Evolutionary conservation across 2,113 vertebrate species (phyloP), one percentile per base, ranked within the genome.

Genomic region (Puntigrus tetrazona): DNA sequence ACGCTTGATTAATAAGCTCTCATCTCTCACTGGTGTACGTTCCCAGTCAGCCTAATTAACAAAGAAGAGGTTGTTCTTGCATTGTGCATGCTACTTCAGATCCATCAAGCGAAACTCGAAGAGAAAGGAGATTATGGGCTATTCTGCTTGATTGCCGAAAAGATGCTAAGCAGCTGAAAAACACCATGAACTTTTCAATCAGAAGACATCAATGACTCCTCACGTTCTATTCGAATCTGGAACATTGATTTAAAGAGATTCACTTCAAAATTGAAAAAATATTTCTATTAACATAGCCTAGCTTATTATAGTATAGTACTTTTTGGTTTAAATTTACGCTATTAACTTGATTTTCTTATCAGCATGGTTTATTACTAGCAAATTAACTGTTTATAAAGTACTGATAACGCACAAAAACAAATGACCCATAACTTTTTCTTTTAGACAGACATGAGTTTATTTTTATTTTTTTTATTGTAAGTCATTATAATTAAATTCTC

Each of bases 101-200:
- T 43, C 85, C 75, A 74, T 59, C 78, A 78, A 89, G 87, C 86
- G n/a, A 82, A n/a, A 89, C 89, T 88, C 87, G 77, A 86, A 89
- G 83, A 88, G 88, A 90, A 90, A 92, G 87, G 91, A 75, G n/a
- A 93, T 86, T 91, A 89, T 57, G 55, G 80, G 74, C 73, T 78
- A 81, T 89, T 90, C 87, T 79, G 79, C 89, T 85, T 90, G 88
- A 94, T 92, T 91, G 91, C n/a, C 78, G 88, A 88, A 78, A 86
- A 92, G 31, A 79, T 14, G 29, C 14, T 31, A 65, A 47, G 57
- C n/a, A 43, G 57, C 14, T 4, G 6, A 13, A 41, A 78, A 78
- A 27, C 7, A 80, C 3, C 16, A 31, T 45, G 65, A 69, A 69
- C n/a, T 16, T 4, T 76, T 27, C 11, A 72, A 72, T 27, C 11